Evolutionary conservation across 2,888 invertebrate genomes (phyloP), one percentile per base, ranked within the genome.

Genomic region (Spodoptera exigua): DNA sequence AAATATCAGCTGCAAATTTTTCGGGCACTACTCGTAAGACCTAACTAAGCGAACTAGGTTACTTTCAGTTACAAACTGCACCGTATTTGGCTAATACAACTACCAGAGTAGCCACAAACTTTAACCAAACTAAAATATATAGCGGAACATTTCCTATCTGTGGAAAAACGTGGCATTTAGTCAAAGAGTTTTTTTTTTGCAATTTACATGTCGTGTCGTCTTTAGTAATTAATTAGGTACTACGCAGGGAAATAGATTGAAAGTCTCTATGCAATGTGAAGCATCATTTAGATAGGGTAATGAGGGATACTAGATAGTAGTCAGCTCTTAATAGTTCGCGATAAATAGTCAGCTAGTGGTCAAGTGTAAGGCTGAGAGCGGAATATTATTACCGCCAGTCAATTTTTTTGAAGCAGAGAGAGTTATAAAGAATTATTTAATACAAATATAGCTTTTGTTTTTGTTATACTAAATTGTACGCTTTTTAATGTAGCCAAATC

Each of bases 261-360:
- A 78, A 67, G 80, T 71, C 74, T 58, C 77, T 73, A 72, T 76
- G 76, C 76, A 74, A 76, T 74, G 73, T 75, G 77, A 61, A 64
- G 61, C 74, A 76, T 76, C 77, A 76, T 80, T 82, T 78, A 83
- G 87, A 86, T 87, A 86, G 78, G 75, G 77, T 71, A 80, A 82
- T 80, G 83, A 81, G 77, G 75, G 76, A 81, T 76, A 78, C 68
- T 64, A 76, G 90, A 90, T 90, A 90, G 86, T 71, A 78, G 81
- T 85, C 80, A 80, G 82, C 81, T 80, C 81, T 86, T 90, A 89
- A 91, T 89, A 88, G 89, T 83, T 77, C 61, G 75, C 86, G 87
- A 91, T 90, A 90, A 89, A 88, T 85, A 86, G 72, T 71, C 52
- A 41, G 55, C 51, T 45, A 21, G 16, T 54, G 69, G 43, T 53